These are phyloP conservation scores for Phrynosoma blainvillii DNA, from an alignment of 2,113 vertebrate species.

Conservation along the genomic window DNA sequence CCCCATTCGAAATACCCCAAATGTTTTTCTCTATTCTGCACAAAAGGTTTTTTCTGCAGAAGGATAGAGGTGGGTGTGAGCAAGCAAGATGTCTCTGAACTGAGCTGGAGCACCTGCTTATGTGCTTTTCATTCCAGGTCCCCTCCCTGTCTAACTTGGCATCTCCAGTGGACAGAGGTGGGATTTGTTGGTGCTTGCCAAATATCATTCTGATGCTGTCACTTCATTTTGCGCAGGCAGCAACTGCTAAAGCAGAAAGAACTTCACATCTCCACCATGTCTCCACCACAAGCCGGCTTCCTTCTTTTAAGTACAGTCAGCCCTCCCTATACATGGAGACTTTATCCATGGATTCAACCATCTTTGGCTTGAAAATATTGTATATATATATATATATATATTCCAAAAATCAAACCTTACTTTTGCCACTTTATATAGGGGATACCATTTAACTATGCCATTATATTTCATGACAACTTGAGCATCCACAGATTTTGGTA, in stretches of 20 bases:
- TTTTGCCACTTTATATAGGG: no score
- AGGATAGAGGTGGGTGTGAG: not conserved
- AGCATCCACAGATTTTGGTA: no score
- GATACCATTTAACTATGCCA: no score
- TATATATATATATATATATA: no score
- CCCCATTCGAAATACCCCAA: no score
- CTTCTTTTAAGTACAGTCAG: no score
- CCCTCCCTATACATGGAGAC: no score
- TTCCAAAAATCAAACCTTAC: no score
- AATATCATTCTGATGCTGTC: conserved; percentile 74
- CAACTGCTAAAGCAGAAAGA: conserved; percentile 48
- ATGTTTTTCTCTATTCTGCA: not conserved
- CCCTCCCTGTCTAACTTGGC: conserved; percentile 56
- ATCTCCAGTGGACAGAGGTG: conserved; percentile 66
- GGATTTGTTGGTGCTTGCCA: conserved; percentile 66
- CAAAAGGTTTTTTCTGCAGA: conserved; percentile 46
- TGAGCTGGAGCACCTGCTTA: conserved; percentile 73
- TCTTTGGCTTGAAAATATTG: no score
- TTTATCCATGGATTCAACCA: no score
- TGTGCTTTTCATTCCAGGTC: conserved; percentile 57
- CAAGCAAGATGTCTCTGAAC: conserved; percentile 24
- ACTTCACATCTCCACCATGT: conserved; percentile 18
- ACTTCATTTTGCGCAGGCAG: conserved; percentile 63
- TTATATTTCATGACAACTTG: no score
- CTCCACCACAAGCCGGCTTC: not conserved